These are phyloP conservation scores for Panonychus citri DNA, from an alignment of 1,140 invertebrate genomes.

Conservation along the genomic window DNA sequence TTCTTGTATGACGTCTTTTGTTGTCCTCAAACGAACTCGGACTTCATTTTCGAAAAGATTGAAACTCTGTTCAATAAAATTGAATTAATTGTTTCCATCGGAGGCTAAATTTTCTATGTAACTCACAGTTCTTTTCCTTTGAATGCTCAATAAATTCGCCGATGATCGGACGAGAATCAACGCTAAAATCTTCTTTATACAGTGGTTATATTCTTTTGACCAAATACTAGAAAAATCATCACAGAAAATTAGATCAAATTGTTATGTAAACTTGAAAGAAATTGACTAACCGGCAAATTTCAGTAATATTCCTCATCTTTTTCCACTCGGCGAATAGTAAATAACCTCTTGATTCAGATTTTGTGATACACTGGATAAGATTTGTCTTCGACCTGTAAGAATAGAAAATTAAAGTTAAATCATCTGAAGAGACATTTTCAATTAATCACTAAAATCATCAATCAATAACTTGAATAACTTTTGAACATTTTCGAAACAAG, in stretches of 20 bases:
- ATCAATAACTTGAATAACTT: too few relatives aligned
- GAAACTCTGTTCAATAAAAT: slow-evolving; percentile 12
- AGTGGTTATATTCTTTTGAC: slow-evolving; percentile 29
- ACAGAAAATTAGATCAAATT: background rate
- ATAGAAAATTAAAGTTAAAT: background rate
- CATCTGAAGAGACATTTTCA: too few relatives aligned
- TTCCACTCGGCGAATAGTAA: slow-evolving; percentile 63
- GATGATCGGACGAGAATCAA: slow-evolving; percentile 58
- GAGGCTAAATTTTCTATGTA: too few relatives aligned
- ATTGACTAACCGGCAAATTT: slow-evolving; percentile 37
- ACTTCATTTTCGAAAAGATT: slow-evolving; percentile 14
- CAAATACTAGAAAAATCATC: slow-evolving; percentile 22
- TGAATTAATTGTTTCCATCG: too few relatives aligned
- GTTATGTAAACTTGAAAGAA: background rate
- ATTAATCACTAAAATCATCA: slow-evolving; percentile 1
- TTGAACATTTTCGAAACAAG: too few relatives aligned
- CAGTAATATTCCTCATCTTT: slow-evolving; percentile 43
- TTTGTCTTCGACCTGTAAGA: slow-evolving; percentile 44
- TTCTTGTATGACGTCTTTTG: slow-evolving; percentile 13
- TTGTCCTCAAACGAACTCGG: slow-evolving; percentile 8
- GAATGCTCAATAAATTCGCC: slow-evolving; percentile 55
- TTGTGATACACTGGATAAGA: slow-evolving; percentile 52
- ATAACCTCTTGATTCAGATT: slow-evolving; percentile 41
- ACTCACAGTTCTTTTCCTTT: background rate
- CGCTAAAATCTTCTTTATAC: slow-evolving; percentile 70